Conservation (phyloP, 2,888 invertebrate species). For the Drosophila cognata region DNA sequence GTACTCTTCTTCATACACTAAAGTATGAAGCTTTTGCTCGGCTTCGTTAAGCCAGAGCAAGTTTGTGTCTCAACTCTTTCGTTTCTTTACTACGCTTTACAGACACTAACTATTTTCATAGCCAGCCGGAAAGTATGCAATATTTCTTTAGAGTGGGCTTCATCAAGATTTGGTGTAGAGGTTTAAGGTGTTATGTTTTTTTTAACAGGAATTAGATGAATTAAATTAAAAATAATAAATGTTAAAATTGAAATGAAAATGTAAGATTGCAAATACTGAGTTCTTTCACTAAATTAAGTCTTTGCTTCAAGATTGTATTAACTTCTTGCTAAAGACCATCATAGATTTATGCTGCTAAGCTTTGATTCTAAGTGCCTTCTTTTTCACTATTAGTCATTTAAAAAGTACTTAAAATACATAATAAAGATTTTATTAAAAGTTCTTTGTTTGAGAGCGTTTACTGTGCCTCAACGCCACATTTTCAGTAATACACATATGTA, state of each 20-base stretch:
- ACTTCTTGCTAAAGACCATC: background rate
- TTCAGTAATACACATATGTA: background rate
- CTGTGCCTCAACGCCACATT: conserved; percentile 8
- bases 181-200: background rate
- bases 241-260: background rate
- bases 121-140: conserved; percentile 52
- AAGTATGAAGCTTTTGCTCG: conserved; percentile 22
- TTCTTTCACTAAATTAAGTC: background rate
- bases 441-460: background rate
- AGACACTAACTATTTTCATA: background rate
- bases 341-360: background rate
- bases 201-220: background rate
- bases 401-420: background rate
- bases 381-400: background rate
- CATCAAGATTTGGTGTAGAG: background rate
- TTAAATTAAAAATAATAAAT: background rate
- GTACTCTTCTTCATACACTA: background rate
- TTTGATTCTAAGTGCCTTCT: background rate
- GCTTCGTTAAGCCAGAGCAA: conserved; percentile 37
- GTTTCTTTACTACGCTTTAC: conserved; percentile 22
- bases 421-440: background rate
- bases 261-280: background rate
- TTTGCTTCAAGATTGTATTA: background rate
- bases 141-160: rapidly evolving
- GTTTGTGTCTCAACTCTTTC: conserved; percentile 74